These are phyloP conservation scores for Hemibagrus guttatus DNA, from an alignment of 2,797 vertebrate species.

Conservation along the genomic window DNA sequence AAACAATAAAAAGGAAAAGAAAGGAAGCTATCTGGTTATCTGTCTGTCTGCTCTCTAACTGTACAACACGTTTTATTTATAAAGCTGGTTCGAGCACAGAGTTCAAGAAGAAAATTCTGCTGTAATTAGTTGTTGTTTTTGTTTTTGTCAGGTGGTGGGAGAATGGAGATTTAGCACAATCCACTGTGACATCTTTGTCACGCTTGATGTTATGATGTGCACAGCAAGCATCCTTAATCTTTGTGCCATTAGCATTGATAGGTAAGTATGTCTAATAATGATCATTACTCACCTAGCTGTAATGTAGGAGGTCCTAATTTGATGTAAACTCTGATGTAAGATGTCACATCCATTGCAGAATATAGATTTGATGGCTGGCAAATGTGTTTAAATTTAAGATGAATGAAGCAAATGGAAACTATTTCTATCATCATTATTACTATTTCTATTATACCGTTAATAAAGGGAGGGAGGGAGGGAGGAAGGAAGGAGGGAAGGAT, in stretches of 20 bases:
- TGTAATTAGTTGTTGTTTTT: not conserved
- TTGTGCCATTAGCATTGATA: conserved; percentile 99
- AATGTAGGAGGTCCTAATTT: not conserved
- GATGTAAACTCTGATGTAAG: not conserved
- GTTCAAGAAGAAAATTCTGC: not conserved
- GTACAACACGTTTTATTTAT: not conserved
- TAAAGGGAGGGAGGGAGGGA: no score
- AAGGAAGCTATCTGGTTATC: not conserved
- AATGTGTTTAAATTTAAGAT: not conserved
- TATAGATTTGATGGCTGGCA: not conserved
- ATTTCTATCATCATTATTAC: not conserved
- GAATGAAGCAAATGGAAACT: not conserved
- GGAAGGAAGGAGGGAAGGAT: no score
- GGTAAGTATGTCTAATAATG: conserved; percentile 74
- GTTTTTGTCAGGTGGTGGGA: conserved; percentile 87
- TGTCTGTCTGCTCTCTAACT: not conserved
- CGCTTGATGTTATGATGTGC: conserved; percentile 99
- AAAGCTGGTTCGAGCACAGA: not conserved
- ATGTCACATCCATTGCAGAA: not conserved
- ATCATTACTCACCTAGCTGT: not conserved
- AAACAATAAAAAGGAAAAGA: not conserved
- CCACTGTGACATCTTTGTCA: conserved; percentile 98
- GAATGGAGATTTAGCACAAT: conserved; percentile 97
- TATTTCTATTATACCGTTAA: not conserved
- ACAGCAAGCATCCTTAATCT: conserved; percentile 99